Evolutionary conservation across 2,888 invertebrate species (phyloP).

Genomic region (Noctua comes): DNA sequence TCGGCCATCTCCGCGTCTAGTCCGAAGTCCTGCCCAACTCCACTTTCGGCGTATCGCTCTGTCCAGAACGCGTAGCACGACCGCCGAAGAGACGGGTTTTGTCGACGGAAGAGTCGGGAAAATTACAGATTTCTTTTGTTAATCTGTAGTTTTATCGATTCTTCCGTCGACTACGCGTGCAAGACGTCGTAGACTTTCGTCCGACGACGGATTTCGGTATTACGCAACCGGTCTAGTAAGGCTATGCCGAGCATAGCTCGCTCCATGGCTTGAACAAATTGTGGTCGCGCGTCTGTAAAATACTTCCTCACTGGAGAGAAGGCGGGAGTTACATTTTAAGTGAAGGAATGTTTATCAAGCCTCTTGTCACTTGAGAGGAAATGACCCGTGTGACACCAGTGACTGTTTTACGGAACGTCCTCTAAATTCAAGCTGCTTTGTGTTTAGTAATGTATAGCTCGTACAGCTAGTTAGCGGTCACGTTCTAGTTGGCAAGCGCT

Average conservation of each 20-base stretch:
- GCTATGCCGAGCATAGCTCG: neutral
- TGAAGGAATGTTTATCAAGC: neutral
- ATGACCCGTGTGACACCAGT: neutral
- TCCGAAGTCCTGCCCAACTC: too few species aligned
- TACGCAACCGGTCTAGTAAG: neutral
- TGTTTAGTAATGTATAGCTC: constrained; percentile 22
- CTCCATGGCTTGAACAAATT: too few species aligned
- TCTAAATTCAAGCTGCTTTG: constrained; percentile 4
- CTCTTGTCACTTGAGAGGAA: neutral
- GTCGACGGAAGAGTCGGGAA: too few species aligned
- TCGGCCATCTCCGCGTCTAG: too few species aligned
- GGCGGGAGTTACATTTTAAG: neutral
- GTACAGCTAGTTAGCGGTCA: constrained; percentile 18
- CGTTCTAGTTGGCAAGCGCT: constrained; percentile 13
- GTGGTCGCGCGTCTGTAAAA: too few species aligned
- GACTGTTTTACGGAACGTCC: neutral
- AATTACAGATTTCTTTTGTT: too few species aligned
- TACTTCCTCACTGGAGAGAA: neutral
- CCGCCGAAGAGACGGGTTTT: too few species aligned
- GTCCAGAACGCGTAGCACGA: too few species aligned
- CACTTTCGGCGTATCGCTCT: too few species aligned
- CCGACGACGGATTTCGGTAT: neutral
- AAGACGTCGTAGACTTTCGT: too few species aligned
- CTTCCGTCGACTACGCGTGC: too few species aligned
- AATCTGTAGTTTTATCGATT: too few species aligned